Evolutionary conservation across 2,797 vertebrate genomes (phyloP), one percentile per base, ranked within the genome.

Genomic region (Enteromius argenteus): DNA sequence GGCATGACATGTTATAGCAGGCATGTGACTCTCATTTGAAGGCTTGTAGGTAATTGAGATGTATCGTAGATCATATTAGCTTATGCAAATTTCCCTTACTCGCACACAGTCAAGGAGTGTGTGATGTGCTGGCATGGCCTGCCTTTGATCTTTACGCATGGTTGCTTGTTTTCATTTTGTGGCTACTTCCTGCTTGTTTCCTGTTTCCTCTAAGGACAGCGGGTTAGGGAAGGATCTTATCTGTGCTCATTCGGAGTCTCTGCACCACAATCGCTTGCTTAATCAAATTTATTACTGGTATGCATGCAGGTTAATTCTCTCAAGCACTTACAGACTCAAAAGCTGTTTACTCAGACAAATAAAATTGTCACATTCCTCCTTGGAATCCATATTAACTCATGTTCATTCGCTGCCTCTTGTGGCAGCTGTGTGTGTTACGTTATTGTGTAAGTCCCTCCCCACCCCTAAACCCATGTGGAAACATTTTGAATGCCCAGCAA

Each of bases 401-500:
- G 44, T 62, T 56, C 32, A 15, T 23, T 15, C 7, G 39, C 81
- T 88, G 76, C 89, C 88, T 53, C 67, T 39, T 17, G 69, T 79
- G 88, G 81, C 49, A 64, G 19, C 27, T 19, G 9, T 15, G 76
- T 64, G 37, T 23, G 68, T 73, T 78, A 80, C 79, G 37, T 19
- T 39, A 6, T 62, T 15, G 42, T 1, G n/a, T n/a, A n/a, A n/a
- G n/a, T 85, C 90, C 88, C 83, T 53, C 90, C 79, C 77, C 86
- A 62, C 15, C 53, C 46, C 8, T 8, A 37, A 60, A 44, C 79
- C 87, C 81, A 71, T 83, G 71, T 87, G 80, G 79, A 88, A 73
- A 51, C 46, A 44, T 80, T 86, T 81, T 84, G 68, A 85, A 44
- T 44, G 21, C 11, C 11, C 19, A 2, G 46, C 62, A 51, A 74